Evolutionary conservation across 2,888 invertebrate species (phyloP).

Genomic region (Cheilosia scutellata): DNA sequence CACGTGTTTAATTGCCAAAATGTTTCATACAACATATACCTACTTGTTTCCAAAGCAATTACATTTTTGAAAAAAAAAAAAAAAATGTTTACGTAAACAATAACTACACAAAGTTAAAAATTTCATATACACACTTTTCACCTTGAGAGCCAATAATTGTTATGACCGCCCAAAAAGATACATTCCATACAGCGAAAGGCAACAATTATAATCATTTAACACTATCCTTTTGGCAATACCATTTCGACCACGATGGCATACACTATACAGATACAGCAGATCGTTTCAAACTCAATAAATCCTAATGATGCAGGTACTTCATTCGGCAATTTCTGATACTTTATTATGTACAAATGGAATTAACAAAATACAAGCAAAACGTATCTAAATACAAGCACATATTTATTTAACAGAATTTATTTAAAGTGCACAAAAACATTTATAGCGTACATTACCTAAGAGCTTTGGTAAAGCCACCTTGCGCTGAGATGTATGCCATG

Average conservation of each 20-base stretch:
- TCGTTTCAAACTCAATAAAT: slow-evolving; percentile 25
- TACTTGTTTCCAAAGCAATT: slow-evolving; percentile 41
- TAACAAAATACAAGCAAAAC: too few relatives aligned
- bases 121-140: not conserved
- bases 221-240: slow-evolving; percentile 10
- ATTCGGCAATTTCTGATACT: not conserved
- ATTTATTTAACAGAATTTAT: too few relatives aligned
- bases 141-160: slow-evolving; percentile 21
- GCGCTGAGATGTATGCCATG: slow-evolving; percentile 84
- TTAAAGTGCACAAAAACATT: slow-evolving; percentile 18
- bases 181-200: slow-evolving; percentile 15
- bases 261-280: not conserved
- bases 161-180: slow-evolving; percentile 3
- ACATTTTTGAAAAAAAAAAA: slow-evolving; percentile 8
- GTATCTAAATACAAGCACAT: too few relatives aligned
- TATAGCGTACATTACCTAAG: slow-evolving; percentile 81
- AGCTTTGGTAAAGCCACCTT: slow-evolving; percentile 84
- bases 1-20: slow-evolving; percentile 60
- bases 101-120: slow-evolving; percentile 23
- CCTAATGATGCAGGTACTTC: slow-evolving; percentile 14
- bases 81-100: slow-evolving; percentile 45
- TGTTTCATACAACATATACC: slow-evolving; percentile 32
- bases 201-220: slow-evolving; percentile 12
- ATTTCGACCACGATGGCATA: slow-evolving; percentile 5
- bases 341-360: not conserved